phyloP scores from a whole-genome alignment of 2,888 invertebrate species.

The Luperina nickerlii region DNA sequence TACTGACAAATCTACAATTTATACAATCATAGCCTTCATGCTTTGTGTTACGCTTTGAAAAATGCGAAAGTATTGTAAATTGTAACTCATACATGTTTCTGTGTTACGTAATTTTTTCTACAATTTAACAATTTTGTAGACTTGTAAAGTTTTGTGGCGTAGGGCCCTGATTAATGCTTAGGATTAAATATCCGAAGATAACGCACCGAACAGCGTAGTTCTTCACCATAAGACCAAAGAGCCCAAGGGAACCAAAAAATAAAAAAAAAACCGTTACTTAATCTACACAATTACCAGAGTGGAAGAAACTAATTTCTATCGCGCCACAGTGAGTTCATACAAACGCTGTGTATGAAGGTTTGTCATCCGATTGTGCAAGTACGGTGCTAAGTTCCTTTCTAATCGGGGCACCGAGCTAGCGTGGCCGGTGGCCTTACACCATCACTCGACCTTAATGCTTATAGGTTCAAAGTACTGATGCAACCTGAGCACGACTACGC shows the following conservation, averaged over 20 bases:
- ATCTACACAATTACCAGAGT: constrained; percentile 9
- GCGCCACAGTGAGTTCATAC: constrained; percentile 15
- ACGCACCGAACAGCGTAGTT: not conserved
- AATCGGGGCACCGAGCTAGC: constrained; percentile 47
- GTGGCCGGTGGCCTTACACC: constrained; percentile 50
- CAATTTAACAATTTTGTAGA: too few relatives aligned
- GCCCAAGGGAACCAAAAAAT: too few relatives aligned
- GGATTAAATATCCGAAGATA: not conserved
- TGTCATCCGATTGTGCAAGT: constrained; percentile 58
- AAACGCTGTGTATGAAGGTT: constrained; percentile 36
- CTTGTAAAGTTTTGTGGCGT: too few relatives aligned
- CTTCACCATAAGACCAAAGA: not conserved
- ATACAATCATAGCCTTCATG: not conserved
- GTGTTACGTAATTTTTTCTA: not conserved
- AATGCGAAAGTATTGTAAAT: not conserved
- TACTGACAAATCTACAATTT: too few relatives aligned
- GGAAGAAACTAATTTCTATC: not conserved
- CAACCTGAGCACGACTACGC: constrained; percentile 9
- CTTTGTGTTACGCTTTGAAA: not conserved
- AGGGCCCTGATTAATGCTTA: too few relatives aligned
- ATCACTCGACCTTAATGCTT: constrained; percentile 50
- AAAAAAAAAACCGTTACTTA: not conserved
- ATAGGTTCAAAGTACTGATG: constrained; percentile 44
- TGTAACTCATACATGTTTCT: not conserved
- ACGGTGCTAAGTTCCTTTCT: constrained; percentile 61